Evolutionary conservation across 2,113 vertebrate genomes (phyloP), one percentile per base, ranked within the genome.

Genomic region (Strigops habroptila): DNA sequence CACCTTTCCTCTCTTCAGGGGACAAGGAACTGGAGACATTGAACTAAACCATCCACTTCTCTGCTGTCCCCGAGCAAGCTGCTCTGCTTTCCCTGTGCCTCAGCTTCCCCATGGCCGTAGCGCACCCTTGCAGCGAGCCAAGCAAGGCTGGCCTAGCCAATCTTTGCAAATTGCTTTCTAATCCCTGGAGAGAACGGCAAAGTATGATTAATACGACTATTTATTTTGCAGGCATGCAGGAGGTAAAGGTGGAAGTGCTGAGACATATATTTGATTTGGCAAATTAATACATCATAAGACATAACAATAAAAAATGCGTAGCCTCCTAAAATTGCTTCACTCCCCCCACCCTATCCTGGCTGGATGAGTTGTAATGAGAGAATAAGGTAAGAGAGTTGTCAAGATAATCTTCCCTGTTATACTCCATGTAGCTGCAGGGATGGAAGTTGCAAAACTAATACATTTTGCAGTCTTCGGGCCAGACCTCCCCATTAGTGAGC

Each of bases 221-320:
- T 96, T 96, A 95, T 97, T 96, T 96, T 97, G 80, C 86, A 94
- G 93, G 80, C 76, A 65, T 78, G 92, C 82, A 5, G 94, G 88
- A 93, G 69, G 91, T 91, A 96, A 90, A 90, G 89, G 95, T 95
- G 94, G 92, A 94, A 96, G 93, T 85, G 82, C 82, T 74, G 91
- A 95, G 93, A 88, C 86, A 60, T 97, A 91, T 89, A 96, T 95
- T 96, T 95, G 92, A 92, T 95, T 96, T 96, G 96, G 95, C 96
- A 96, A 96, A 97, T 97, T 97, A 97, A 92, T 93, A 97, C 95
- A 97, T 97, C 95, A 94, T 92, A 93, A 93, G 90, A 95, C 91
- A 92, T 95, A 95, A 90, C 93, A 89, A 84, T 95, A 95, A 96
- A 96, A 94, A 95, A 90, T 76, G 64, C 48, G 4, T 77, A 76